Conservation (phyloP, 2,797 vertebrate genomes). For the Sebastes minor region DNA sequence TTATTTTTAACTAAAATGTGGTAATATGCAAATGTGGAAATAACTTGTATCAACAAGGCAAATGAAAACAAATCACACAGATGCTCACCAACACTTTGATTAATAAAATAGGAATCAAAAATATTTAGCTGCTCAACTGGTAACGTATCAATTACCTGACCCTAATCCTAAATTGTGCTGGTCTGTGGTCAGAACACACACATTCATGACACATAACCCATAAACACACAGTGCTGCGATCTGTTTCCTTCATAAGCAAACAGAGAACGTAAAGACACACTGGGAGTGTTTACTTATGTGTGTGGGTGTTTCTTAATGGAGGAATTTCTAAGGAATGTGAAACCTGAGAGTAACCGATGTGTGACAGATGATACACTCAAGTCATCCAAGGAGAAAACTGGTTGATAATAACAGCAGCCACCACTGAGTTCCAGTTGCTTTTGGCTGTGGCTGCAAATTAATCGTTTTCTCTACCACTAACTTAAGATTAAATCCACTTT, state of each 20-base stretch:
- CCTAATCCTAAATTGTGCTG: neutral
- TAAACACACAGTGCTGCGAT: neutral
- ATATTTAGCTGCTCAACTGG: neutral
- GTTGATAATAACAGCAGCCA: neutral
- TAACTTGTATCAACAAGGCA: neutral
- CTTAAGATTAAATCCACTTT: neutral
- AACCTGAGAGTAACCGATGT: slow-evolving; percentile 1
- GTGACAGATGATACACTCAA: neutral
- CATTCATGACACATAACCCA: neutral
- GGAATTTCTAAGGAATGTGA: slow-evolving; percentile 23
- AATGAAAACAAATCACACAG: neutral
- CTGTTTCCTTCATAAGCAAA: slow-evolving; percentile 23
- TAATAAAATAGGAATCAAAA: neutral
- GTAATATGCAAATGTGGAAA: neutral
- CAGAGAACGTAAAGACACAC: neutral
- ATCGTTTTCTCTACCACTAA: neutral
- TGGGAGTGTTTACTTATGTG: slow-evolving; percentile 21
- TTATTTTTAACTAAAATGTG: neutral
- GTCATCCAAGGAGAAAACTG: neutral
- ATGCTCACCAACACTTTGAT: neutral
- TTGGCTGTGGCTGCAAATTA: neutral
- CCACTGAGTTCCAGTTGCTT: neutral
- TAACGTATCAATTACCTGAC: neutral
- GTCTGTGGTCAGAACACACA: slow-evolving; percentile 10
- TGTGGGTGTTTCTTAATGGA: slow-evolving; percentile 18